Percentiles rank a stretch among this genome's conserved stretches.
These are phyloP conservation scores for Sinella curviseta DNA, from an alignment of 1,140 invertebrate species.

Conservation along the genomic window DNA sequence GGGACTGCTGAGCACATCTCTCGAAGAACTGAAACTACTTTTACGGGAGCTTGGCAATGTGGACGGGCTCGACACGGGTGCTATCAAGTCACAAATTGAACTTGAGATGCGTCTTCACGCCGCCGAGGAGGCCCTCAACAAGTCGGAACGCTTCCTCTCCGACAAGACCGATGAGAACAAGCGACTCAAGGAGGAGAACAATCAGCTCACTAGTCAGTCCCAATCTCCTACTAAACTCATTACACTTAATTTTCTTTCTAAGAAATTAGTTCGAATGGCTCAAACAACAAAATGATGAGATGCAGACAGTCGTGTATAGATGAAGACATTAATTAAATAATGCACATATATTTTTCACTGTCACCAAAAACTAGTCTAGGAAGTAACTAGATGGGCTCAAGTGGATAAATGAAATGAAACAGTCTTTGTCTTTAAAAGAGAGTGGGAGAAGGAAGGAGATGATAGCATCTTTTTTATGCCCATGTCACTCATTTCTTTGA, in stretches of 20 bases:
- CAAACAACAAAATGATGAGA: neutral
- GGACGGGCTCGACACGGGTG: slow-evolving; percentile 59
- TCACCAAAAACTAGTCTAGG: too few relatives aligned
- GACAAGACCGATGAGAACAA: slow-evolving; percentile 77
- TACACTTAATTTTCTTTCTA: slow-evolving; percentile 1
- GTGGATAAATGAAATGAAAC: too few relatives aligned
- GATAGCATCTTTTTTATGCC: too few relatives aligned
- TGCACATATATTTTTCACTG: too few relatives aligned
- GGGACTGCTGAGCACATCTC: slow-evolving; percentile 55
- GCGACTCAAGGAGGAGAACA: slow-evolving; percentile 73
- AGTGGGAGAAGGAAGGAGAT: too few relatives aligned
- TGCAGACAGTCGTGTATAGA: neutral
- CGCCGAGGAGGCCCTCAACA: slow-evolving; percentile 64
- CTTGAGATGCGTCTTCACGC: slow-evolving; percentile 58
- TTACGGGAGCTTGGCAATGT: slow-evolving; percentile 53
- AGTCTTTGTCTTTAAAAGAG: too few relatives aligned
- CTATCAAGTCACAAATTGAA: slow-evolving; percentile 57
- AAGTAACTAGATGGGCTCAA: too few relatives aligned
- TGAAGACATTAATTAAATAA: too few relatives aligned
- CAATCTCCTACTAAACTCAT: slow-evolving; percentile 54
- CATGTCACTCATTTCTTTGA: too few relatives aligned
- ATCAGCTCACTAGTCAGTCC: slow-evolving; percentile 78
- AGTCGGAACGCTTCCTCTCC: slow-evolving; percentile 69
- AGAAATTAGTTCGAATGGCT: too few relatives aligned
- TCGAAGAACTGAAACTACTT: slow-evolving; percentile 56